Percentiles rank a stretch among this genome's conserved stretches.
Conservation (phyloP, 2,888 invertebrate species). For the Ctenicera cuprea region DNA sequence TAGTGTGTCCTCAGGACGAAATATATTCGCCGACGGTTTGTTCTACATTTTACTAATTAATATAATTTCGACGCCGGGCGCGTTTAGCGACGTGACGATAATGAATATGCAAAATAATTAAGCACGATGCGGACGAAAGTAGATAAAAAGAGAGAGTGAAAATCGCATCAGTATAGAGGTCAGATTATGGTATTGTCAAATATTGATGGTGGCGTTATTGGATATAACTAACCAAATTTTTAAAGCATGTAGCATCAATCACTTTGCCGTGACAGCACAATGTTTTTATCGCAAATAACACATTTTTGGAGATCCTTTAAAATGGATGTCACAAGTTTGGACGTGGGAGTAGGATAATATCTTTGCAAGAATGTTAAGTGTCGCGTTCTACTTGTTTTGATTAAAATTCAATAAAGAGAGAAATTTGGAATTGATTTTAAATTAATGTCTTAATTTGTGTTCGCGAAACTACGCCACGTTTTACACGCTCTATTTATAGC, state of each 20-base stretch:
- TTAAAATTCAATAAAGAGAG: slow-evolving; percentile 17
- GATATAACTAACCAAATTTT: too few species aligned
- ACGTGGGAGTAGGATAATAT: neutral
- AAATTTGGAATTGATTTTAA: slow-evolving; percentile 1
- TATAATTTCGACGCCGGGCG: slow-evolving; percentile 7
- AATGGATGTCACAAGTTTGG: neutral
- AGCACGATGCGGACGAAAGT: slow-evolving; percentile 14
- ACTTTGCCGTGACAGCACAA: too few species aligned
- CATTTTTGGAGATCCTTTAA: neutral
- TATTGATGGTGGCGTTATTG: neutral
- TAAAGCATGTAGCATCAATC: too few species aligned
- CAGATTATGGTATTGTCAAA: slow-evolving; percentile 2
- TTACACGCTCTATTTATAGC: neutral
- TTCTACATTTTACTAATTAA: slow-evolving; percentile 17
- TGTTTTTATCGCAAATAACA: too few species aligned
- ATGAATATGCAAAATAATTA: slow-evolving; percentile 27
- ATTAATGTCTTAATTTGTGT: neutral
- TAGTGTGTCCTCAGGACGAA: neutral
- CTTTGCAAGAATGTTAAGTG: neutral
- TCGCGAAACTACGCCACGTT: neutral
- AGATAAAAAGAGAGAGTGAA: slow-evolving; percentile 33
- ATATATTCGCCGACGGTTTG: slow-evolving; percentile 1
- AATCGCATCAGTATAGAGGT: slow-evolving; percentile 12
- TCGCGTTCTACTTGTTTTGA: neutral
- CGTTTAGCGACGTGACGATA: slow-evolving; percentile 15